These are phyloP conservation scores for human DNA, from an alignment of 2,113 vertebrate genomes.

Conservation along the genomic window DNA sequence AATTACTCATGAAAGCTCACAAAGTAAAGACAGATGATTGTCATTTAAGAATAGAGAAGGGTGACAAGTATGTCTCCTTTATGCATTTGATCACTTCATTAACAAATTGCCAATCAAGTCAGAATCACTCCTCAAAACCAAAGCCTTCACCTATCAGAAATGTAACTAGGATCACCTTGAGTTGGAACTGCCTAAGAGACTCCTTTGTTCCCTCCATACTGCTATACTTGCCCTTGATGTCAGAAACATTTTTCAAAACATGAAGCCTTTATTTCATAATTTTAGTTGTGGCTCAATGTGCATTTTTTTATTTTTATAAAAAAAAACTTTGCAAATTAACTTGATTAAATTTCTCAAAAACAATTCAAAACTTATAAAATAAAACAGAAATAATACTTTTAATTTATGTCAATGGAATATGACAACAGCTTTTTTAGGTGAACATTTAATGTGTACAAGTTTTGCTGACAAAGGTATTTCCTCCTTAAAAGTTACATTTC, in stretches of 20 bases:
- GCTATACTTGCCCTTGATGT: background rate
- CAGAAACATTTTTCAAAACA: background rate
- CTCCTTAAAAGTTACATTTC: constrained; percentile 56
- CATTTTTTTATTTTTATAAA: background rate
- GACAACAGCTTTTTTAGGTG: background rate
- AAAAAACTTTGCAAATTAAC: background rate
- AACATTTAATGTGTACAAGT: background rate
- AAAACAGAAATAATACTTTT: background rate
- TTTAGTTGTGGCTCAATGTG: background rate
- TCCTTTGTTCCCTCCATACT: background rate
- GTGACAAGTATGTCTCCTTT: background rate
- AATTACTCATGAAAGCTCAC: constrained; percentile 18
- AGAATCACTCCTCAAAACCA: background rate
- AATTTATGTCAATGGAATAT: background rate
- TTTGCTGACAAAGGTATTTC: constrained; percentile 41
- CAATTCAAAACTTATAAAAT: background rate
- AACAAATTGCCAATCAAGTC: background rate
- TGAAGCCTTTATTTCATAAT: background rate
- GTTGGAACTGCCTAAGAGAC: rapidly evolving
- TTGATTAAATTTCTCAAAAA: background rate
- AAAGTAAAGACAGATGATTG: background rate
- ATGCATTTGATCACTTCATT: background rate
- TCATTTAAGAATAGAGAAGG: background rate
- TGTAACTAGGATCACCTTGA: background rate
- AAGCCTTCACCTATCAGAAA: background rate